Base-by-base conservation (phyloP, 2,797 vertebrate genomes). In the Urosaurus nigricauda region DNA sequence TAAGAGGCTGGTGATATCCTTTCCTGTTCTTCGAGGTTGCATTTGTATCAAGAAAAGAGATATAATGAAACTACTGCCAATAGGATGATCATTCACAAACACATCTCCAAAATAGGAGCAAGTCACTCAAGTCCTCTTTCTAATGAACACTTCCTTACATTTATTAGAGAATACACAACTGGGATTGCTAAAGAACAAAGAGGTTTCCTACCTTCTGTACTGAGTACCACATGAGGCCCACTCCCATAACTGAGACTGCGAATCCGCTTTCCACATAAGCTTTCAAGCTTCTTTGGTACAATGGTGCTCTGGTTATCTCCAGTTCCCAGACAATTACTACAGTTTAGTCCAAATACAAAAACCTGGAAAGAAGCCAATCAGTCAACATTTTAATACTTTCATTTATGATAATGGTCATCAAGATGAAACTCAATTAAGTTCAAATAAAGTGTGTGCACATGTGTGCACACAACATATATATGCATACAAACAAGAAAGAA, bases 271-370 rank as follows among this genome's bases (percentile, higher is more conserved):
- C 98, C 98, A 83, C 98, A 98, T 89, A 99, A 97, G 78, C 96
- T 96, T 95, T 99, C 99, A 91, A 99, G 95, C 94, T 98, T 99
- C 96, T 98, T 99, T 89, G 98, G 98, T 58, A 97, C 94, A 82
- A 99, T 98, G 29, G 97, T 98, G 96, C 98, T 99, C 93, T 98
- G 98, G 94, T 98, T 99, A 97, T 99, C 99, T 90, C 99, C 98
- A 53, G 98, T 99, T 87, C 99, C 99, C 94, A 99, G 96, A 93
- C 98, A 99, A 97, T 98, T 99, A 93, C 98, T 99, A 95, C 98
- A 99, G 97, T 99, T 99, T 93, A 99, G 91, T 56, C 99, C 99
- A 94, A 99, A 98, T 89, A 98, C 98, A 94, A 96, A 98, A 84
- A 99, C 98, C 99, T 99, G 91, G 47, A 82, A 88, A 89, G 95